Percentiles rank a stretch among this genome's conserved stretches.
These are phyloP conservation scores for Nemoura dubitans DNA, from an alignment of 2,888 invertebrate species.

Conservation along the genomic window DNA sequence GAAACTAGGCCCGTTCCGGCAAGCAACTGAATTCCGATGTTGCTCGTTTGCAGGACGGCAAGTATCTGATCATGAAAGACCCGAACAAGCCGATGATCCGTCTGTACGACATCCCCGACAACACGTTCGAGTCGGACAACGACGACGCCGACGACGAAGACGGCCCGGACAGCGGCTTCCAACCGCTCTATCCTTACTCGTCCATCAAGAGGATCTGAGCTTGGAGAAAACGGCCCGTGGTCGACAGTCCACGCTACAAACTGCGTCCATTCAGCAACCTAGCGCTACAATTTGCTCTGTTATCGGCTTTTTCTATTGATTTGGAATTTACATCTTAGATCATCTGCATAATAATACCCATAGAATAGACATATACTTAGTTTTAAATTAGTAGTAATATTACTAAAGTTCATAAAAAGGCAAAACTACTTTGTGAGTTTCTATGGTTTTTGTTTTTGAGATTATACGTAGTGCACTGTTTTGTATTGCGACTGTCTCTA, in stretches of 20 bases:
- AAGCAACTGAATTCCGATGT: no score
- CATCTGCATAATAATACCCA: neutral
- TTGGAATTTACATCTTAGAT: neutral
- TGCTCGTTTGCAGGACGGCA: neutral
- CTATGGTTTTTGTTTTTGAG: neutral
- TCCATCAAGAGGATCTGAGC: slow-evolving; percentile 44
- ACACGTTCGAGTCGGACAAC: slow-evolving; percentile 98
- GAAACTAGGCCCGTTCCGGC: no score
- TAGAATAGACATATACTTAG: neutral
- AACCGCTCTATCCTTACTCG: slow-evolving; percentile 59
- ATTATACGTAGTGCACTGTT: neutral
- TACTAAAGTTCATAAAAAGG: neutral
- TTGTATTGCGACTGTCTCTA: neutral
- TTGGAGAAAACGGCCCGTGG: neutral
- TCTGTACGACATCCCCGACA: slow-evolving; percentile 97
- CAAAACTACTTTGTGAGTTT: neutral
- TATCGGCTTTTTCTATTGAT: neutral
- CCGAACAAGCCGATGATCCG: slow-evolving; percentile 98
- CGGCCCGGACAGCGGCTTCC: slow-evolving; percentile 57
- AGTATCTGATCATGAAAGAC: slow-evolving; percentile 73
- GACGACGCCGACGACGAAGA: slow-evolving; percentile 84
- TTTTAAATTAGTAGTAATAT: neutral
- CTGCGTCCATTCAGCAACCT: neutral
- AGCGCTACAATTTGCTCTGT: neutral
- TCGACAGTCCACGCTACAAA: neutral